These are phyloP conservation scores for Aphelinus atriplicis DNA, from an alignment of 1,140 invertebrate species.

Conservation along the genomic window DNA sequence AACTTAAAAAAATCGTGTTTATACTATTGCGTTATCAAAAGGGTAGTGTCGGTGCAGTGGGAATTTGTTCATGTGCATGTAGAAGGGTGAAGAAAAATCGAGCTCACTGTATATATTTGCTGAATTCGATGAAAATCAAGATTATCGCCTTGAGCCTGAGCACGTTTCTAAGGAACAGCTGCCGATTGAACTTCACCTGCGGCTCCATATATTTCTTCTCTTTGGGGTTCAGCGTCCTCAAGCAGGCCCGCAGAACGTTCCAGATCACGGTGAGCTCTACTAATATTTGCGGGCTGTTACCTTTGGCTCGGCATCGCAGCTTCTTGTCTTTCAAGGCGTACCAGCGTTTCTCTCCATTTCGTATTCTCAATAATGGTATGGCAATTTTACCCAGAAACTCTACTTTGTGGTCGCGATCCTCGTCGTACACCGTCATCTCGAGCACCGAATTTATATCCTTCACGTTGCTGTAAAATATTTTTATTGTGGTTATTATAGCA, in stretches of 20 bases:
- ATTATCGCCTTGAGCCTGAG: slow-evolving; percentile 91
- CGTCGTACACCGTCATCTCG: slow-evolving; percentile 98
- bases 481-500: background rate
- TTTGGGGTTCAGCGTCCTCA: slow-evolving; percentile 93
- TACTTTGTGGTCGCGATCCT: slow-evolving; percentile 97
- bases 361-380: slow-evolving; percentile 88
- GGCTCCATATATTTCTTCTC: slow-evolving; percentile 95
- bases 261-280: slow-evolving; percentile 92
- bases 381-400: slow-evolving; percentile 96
- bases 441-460: slow-evolving; percentile 97
- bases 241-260: slow-evolving; percentile 91
- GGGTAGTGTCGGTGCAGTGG: too few species aligned
- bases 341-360: slow-evolving; percentile 94
- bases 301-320: slow-evolving; percentile 86
- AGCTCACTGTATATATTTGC: slow-evolving; percentile 90
- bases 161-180: slow-evolving; percentile 93
- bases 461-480: slow-evolving; percentile 78
- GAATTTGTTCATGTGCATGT: too few species aligned
- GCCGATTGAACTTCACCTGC: slow-evolving; percentile 94
- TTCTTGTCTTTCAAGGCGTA: slow-evolving; percentile 98
- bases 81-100: too few species aligned
- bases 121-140: slow-evolving; percentile 87
- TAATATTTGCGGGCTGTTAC: slow-evolving; percentile 88
- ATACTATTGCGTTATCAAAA: too few species aligned
- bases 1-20: too few species aligned